Conservation (phyloP, 1,140 invertebrate species). For the Drosophila prosaltans region DNA sequence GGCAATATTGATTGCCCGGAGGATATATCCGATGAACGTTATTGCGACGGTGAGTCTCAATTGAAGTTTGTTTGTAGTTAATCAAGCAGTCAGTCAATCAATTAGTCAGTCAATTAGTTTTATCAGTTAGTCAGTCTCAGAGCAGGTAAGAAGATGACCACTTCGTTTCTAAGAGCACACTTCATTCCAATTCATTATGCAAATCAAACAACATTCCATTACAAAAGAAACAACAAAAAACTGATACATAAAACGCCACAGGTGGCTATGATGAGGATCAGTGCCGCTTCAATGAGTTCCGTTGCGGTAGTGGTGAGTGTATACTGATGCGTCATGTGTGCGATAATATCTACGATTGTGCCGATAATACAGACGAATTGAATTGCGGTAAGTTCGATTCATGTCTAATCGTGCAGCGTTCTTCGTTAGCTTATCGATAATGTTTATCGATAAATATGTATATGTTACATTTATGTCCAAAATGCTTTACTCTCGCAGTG, state of each 20-base stretch:
- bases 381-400: conserved; percentile 87
- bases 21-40: conserved; percentile 88
- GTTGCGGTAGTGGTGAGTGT: conserved; percentile 87
- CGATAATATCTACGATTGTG: conserved; percentile 88
- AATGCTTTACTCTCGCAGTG: background rate
- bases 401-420: background rate
- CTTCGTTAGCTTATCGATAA: background rate
- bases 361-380: conserved; percentile 88
- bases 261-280: conserved; percentile 62
- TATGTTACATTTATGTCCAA: conserved; percentile 1
- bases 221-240: conserved; percentile 16
- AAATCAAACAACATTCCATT: conserved; percentile 2
- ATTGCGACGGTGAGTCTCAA: conserved; percentile 86
- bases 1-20: conserved; percentile 87
- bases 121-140: conserved; percentile 1
- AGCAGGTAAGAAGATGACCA: conserved; percentile 1
- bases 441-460: conserved; percentile 33
- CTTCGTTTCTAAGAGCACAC: background rate
- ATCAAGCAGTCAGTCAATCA: background rate
- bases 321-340: conserved; percentile 86
- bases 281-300: conserved; percentile 85
- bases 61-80: background rate
- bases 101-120: conserved; percentile 18
- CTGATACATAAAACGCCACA: conserved; percentile 18
- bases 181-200: conserved; percentile 7